Conservation (phyloP, 2,888 invertebrate species). For the Stegana nigrithorax region DNA sequence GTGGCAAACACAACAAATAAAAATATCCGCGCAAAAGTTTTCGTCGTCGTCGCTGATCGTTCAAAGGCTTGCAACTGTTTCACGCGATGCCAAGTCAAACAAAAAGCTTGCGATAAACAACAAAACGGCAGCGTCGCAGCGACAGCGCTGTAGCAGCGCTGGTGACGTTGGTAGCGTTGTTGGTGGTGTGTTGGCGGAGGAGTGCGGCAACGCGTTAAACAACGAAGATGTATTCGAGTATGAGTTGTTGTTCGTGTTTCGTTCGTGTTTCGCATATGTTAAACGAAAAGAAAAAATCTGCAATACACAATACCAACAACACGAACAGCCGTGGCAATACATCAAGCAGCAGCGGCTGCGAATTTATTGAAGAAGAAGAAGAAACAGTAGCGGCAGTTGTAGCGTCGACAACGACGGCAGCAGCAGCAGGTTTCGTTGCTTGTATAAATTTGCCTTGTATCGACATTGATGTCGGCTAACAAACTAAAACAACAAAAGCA, state of each 20-base stretch:
- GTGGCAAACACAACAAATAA: slow-evolving; percentile 5
- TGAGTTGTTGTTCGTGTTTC: slow-evolving; percentile 19
- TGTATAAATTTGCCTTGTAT: neutral
- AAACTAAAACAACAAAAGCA: slow-evolving; percentile 3
- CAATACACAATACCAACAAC: slow-evolving; percentile 32
- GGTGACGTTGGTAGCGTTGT: slow-evolving; percentile 24
- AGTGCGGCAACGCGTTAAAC: slow-evolving; percentile 19
- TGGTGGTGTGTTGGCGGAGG: neutral
- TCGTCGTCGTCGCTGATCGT: slow-evolving; percentile 67
- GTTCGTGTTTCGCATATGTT: slow-evolving; percentile 13
- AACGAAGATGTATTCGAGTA: slow-evolving; percentile 25
- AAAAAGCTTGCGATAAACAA: slow-evolving; percentile 58
- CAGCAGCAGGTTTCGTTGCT: slow-evolving; percentile 19
- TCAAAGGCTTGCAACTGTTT: slow-evolving; percentile 67
- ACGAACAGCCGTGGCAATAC: too few species aligned
- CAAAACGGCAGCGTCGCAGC: slow-evolving; percentile 20
- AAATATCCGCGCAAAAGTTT: slow-evolving; percentile 63
- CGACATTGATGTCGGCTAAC: slow-evolving; percentile 4
- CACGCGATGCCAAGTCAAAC: slow-evolving; percentile 54
- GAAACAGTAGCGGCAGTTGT: slow-evolving; percentile 11
- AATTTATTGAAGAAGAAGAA: slow-evolving; percentile 12
- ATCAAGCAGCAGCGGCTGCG: too few species aligned
- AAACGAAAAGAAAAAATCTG: slow-evolving; percentile 31
- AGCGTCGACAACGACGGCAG: neutral
- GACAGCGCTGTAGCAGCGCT: too few species aligned